Conservation (phyloP, 2,113 vertebrate genomes). For the Labeo catla region DNA sequence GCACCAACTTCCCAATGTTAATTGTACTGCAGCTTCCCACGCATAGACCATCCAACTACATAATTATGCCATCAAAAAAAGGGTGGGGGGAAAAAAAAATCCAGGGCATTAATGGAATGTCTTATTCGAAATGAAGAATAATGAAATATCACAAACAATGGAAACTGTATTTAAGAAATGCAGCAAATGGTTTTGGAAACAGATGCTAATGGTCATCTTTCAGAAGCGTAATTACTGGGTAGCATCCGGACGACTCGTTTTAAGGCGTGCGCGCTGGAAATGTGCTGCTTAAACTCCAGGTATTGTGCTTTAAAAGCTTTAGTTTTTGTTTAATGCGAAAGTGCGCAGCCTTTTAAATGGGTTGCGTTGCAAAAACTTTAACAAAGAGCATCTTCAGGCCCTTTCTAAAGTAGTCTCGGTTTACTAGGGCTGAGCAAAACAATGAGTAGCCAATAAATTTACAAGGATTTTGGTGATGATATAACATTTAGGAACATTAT, state of each 20-base stretch:
- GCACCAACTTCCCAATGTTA: constrained; percentile 85
- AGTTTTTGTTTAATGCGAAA: constrained; percentile 12
- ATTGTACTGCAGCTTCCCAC: constrained; percentile 93
- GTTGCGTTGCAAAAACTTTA: neutral
- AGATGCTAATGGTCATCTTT: constrained; percentile 38
- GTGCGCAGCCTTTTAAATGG: neutral
- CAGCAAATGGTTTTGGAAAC: constrained; percentile 45
- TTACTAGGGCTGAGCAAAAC: neutral
- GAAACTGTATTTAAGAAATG: constrained; percentile 64
- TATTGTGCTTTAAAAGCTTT: constrained; percentile 12
- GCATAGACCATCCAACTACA: constrained; percentile 88
- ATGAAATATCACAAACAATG: constrained; percentile 88
- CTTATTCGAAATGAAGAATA: constrained; percentile 85
- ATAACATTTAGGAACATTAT: neutral
- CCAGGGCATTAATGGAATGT: constrained; percentile 82
- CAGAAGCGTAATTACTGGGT: constrained; percentile 25
- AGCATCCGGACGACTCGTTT: constrained; percentile 2
- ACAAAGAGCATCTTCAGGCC: neutral
- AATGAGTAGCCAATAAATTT: neutral
- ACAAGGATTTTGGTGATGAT: neutral
- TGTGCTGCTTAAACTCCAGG: constrained; percentile 5
- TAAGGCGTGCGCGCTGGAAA: neutral
- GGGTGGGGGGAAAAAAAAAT: constrained; percentile 83
- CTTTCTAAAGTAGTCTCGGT: neutral
- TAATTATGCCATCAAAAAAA: constrained; percentile 89